A percentile compares a stretch with the other conserved stretches of the same genome.
These are phyloP conservation scores for Drosophila ambigua DNA, from an alignment of 1,140 invertebrate genomes.

Conservation along the genomic window DNA sequence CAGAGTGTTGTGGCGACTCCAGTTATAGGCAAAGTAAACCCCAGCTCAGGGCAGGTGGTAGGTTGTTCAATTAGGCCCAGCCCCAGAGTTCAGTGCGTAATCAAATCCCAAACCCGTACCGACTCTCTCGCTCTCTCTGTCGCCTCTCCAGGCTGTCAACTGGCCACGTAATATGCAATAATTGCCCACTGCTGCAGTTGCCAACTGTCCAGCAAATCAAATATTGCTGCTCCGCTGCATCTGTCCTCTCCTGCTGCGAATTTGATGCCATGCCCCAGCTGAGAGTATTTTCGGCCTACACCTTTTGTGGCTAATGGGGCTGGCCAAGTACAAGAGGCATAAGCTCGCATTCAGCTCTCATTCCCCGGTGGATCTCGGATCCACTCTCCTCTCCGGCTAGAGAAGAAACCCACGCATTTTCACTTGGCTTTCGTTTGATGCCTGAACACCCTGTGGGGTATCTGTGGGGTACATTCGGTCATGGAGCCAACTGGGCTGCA, in stretches of 20 bases:
- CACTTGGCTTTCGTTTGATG: background rate
- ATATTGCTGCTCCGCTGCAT: slow-evolving; percentile 49
- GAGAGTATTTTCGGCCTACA: slow-evolving; percentile 60
- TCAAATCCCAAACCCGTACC: slow-evolving; percentile 50
- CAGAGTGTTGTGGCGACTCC: background rate
- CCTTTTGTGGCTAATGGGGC: slow-evolving; percentile 60
- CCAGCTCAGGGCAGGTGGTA: slow-evolving; percentile 53
- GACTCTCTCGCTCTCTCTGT: slow-evolving; percentile 1
- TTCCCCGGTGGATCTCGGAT: slow-evolving; percentile 18
- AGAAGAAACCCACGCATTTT: slow-evolving; percentile 37
- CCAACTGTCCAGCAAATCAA: slow-evolving; percentile 77
- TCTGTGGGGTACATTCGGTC: slow-evolving; percentile 20
- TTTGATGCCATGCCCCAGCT: slow-evolving; percentile 58
- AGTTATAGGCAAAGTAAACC: slow-evolving; percentile 17
- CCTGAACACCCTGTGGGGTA: too few relatives aligned
- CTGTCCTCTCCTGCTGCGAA: slow-evolving; percentile 52
- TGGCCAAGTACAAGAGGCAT: slow-evolving; percentile 30
- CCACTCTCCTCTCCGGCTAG: background rate
- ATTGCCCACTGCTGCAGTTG: slow-evolving; percentile 72
- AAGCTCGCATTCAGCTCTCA: slow-evolving; percentile 30
- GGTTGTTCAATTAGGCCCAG: slow-evolving; percentile 70
- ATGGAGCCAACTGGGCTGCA: background rate
- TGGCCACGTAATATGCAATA: slow-evolving; percentile 69
- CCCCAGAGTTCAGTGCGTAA: slow-evolving; percentile 48
- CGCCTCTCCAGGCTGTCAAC: slow-evolving; percentile 62